Percentiles rank a stretch among this genome's conserved stretches.
These are phyloP conservation scores for Gallirallus australis DNA, from an alignment of 2,797 vertebrate species.

Conservation along the genomic window DNA sequence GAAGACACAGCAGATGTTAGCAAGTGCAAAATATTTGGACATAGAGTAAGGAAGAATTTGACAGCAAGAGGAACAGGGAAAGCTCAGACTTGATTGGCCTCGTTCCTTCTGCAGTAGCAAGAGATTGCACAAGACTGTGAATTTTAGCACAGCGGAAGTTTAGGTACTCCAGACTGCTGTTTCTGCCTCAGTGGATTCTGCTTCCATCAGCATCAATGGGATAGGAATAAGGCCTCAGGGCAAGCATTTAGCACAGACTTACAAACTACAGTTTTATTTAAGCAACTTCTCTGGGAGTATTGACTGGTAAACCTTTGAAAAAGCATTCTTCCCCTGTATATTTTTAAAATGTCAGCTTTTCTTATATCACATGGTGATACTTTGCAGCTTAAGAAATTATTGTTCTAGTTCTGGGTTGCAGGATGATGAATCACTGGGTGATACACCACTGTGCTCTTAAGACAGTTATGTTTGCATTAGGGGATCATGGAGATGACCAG, in stretches of 20 bases:
- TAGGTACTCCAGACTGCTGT: background rate
- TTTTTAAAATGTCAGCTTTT: slow-evolving; percentile 29
- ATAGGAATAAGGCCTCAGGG: slow-evolving; percentile 29
- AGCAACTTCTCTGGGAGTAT: slow-evolving; percentile 26
- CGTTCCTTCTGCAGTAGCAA: background rate
- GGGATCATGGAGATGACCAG: background rate
- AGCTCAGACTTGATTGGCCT: background rate
- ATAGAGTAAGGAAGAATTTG: background rate
- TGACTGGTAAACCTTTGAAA: slow-evolving; percentile 28
- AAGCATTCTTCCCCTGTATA: background rate
- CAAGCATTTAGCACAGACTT: slow-evolving; percentile 35
- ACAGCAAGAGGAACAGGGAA: background rate
- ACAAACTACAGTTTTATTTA: slow-evolving; percentile 44
- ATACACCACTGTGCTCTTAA: background rate
- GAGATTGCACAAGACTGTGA: background rate
- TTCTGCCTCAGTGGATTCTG: slow-evolving; percentile 47
- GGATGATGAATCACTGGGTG: background rate
- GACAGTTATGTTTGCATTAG: background rate
- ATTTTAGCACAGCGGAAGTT: slow-evolving; percentile 22
- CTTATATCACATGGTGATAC: background rate
- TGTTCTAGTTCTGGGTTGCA: slow-evolving; percentile 36
- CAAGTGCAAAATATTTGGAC: background rate
- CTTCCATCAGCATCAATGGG: slow-evolving; percentile 27
- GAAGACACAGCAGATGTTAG: background rate
- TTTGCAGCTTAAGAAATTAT: background rate